Evolutionary conservation across 92 coral and sea anemone species (phyloP).

Genomic region (Palythoa grandiflora): DNA sequence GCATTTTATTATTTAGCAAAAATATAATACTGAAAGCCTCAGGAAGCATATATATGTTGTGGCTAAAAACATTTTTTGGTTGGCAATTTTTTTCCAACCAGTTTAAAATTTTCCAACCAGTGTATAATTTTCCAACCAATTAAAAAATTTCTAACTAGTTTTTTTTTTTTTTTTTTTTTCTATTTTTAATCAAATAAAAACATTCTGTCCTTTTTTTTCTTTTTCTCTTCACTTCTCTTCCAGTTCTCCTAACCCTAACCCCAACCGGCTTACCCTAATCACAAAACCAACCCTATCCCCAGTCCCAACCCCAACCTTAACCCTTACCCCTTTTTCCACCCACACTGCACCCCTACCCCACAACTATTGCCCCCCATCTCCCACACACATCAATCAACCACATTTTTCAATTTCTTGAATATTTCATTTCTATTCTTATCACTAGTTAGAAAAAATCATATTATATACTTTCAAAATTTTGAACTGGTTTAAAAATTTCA

Average conservation of each 20-base stretch:
- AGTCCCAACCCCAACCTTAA: no score
- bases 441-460: neutral
- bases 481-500: no score
- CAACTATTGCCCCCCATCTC: neutral
- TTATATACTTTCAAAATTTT: no score
- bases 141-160: neutral
- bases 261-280: neutral
- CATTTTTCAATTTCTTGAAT: neutral
- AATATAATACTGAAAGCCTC: conserved; percentile 14
- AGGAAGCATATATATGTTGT: conserved; percentile 5
- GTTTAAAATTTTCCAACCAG: neutral
- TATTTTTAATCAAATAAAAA: neutral
- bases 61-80: neutral
- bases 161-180: no score
- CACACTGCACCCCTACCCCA: neutral
- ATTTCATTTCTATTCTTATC: neutral
- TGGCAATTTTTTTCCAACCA: neutral
- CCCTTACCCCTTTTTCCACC: neutral
- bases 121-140: no score
- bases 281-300: neutral
- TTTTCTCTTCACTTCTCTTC: neutral
- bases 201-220: neutral
- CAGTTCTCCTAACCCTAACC: neutral
- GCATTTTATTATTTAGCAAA: conserved; percentile 17
- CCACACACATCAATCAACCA: neutral